These are phyloP conservation scores for Poecile atricapillus DNA, from an alignment of 2,113 vertebrate genomes.

Conservation along the genomic window DNA sequence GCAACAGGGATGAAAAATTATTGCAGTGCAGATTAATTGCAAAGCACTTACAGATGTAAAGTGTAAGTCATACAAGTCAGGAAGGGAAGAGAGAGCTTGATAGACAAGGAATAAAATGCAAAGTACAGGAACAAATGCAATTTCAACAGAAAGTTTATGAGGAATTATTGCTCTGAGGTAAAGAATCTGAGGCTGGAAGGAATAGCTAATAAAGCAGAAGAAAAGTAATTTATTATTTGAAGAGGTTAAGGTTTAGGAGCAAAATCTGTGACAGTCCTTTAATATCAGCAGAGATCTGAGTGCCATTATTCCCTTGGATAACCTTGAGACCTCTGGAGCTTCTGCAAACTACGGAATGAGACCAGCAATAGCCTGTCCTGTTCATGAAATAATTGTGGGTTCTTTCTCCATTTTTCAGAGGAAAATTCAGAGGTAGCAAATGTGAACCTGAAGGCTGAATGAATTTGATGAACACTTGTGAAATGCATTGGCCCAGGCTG, in stretches of 20 bases:
- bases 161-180: conserved; percentile 29
- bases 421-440: neutral
- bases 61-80: neutral
- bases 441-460: neutral
- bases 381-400: neutral
- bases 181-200: conserved; percentile 24
- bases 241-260: conserved; percentile 23
- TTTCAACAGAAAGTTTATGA: conserved; percentile 43
- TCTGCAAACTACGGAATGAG: neutral
- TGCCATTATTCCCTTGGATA: neutral
- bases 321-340: neutral
- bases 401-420: neutral
- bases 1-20: neutral
- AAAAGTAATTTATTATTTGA: conserved; percentile 45
- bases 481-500: neutral
- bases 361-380: neutral
- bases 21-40: neutral
- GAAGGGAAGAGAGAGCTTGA: neutral
- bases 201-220: neutral
- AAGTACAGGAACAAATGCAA: conserved; percentile 18
- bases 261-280: neutral
- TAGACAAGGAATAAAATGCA: conserved; percentile 29
- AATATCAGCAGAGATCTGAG: neutral
- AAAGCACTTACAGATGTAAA: neutral
- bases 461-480: neutral